Evolutionary conservation across 2,888 invertebrate genomes (phyloP).

Genomic region (Apamea monoglypha): DNA sequence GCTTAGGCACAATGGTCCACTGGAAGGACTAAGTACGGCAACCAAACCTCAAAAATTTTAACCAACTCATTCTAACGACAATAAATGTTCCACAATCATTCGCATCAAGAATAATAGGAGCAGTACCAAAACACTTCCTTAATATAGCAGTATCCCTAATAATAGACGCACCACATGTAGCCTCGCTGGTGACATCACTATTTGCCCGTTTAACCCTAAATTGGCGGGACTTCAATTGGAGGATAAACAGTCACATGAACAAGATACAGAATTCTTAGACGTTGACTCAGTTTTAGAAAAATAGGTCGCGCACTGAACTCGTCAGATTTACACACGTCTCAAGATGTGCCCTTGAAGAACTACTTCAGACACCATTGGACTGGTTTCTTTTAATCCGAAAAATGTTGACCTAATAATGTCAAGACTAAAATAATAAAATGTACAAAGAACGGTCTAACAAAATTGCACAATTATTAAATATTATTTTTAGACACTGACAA

Average conservation of each 20-base stretch:
- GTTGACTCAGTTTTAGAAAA: conserved; percentile 67
- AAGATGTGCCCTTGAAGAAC: conserved; percentile 10
- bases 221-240: conserved; percentile 71
- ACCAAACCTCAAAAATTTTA: too few species aligned
- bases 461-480: conserved; percentile 15
- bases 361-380: conserved; percentile 13
- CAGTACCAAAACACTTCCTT: conserved; percentile 22
- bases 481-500: conserved; percentile 17
- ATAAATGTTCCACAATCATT: conserved; percentile 7
- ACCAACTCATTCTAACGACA: neutral
- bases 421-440: conserved; percentile 16
- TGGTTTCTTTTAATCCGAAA: conserved; percentile 28
- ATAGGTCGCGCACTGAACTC: conserved; percentile 55
- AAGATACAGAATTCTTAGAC: conserved; percentile 70
- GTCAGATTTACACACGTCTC: conserved; percentile 36
- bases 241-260: conserved; percentile 59
- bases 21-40: too few species aligned
- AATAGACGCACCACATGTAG: conserved; percentile 55
- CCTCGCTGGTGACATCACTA: conserved; percentile 68
- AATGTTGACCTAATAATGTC: conserved; percentile 35
- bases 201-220: conserved; percentile 69
- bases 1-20: too few species aligned
- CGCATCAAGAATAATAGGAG: conserved; percentile 6
- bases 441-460: conserved; percentile 3
- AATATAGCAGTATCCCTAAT: conserved; percentile 48